Evolutionary conservation across 2,797 vertebrate species (phyloP), one percentile per base, ranked within the genome.

Genomic region (Tragopan temminckii): DNA sequence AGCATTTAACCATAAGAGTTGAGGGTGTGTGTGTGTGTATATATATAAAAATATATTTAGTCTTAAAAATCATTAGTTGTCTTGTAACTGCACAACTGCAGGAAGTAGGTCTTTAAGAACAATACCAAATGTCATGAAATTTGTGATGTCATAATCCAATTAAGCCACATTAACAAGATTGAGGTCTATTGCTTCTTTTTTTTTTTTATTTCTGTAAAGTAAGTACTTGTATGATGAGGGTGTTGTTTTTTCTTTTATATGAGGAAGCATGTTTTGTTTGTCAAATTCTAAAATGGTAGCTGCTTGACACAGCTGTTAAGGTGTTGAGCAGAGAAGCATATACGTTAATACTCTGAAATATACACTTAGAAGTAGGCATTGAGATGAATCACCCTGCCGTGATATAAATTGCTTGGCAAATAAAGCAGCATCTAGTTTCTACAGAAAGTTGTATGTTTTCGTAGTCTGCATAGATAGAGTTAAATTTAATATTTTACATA

Each of bases 131-230:
- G 80, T 89, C 31, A 29, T 46, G 48, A 75, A 58, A 80, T 52
- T 62, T 81, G 59, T 84, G 75, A 75, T 90, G 89, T 89, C 52
- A 71, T 92, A 88, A 88, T 75, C 70, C 93, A 90, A 80, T 90
- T 55, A 93, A 82, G 42, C 42, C 90, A 27, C 48, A n/a, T 68
- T 2, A 4, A 40, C 85, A 80, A 66, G 71, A 75, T 82, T 40
- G 74, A 67, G 82, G 78, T 68, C 62, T 89, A 18, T 36, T 90
- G 57, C 57, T 96, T 40, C 52, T 70, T 25, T 40, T 35, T 7
- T 55, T 95, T 40, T 69, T 70, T 25, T 40, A 43, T 7, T 55
- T 95, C 86, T 67, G 61, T 81, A 57, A 85, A 79, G 57, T 48
- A 64, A 79, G 71, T 62, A 38, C 67, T 94, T 40, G 5, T 79